A percentile compares a stretch with the other conserved stretches of the same genome.
phyloP scores from a whole-genome alignment of 2,797 vertebrate genomes.

The Karalla daura region DNA sequence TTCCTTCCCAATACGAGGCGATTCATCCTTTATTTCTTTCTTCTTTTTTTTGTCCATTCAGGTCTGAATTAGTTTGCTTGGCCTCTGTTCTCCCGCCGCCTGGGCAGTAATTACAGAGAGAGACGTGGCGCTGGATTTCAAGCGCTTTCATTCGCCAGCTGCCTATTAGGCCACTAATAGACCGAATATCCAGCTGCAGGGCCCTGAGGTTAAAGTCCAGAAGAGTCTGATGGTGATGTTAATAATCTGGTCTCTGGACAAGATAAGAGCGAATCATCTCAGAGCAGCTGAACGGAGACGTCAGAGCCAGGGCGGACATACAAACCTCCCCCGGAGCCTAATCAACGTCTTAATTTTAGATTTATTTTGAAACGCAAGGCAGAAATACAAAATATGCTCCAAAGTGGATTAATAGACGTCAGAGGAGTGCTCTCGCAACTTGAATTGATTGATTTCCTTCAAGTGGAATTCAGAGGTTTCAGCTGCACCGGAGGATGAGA shows the following conservation, averaged over 20 bases:
- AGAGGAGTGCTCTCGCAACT: not conserved
- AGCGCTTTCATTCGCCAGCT: slow-evolving; percentile 35
- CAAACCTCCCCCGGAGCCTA: not conserved
- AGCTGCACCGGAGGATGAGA: too few species aligned
- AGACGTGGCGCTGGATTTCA: slow-evolving; percentile 20
- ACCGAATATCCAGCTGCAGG: slow-evolving; percentile 44
- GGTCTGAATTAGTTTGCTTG: slow-evolving; percentile 39
- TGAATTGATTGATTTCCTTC: not conserved
- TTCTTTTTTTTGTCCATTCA: slow-evolving; percentile 32
- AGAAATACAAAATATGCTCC: not conserved
- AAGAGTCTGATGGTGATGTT: slow-evolving; percentile 33
- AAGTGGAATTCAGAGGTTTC: not conserved
- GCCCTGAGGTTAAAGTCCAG: slow-evolving; percentile 21
- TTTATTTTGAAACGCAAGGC: not conserved
- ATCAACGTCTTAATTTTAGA: not conserved
- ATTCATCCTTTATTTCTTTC: slow-evolving; percentile 44
- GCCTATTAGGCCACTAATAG: slow-evolving; percentile 59
- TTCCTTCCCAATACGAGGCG: slow-evolving; percentile 37
- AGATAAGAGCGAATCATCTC: slow-evolving; percentile 10
- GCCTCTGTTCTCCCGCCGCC: slow-evolving; percentile 31
- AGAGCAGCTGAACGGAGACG: not conserved
- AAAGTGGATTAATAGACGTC: not conserved
- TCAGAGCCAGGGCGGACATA: not conserved
- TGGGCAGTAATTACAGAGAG: slow-evolving; percentile 44
- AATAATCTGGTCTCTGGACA: slow-evolving; percentile 6